These are phyloP conservation scores for roundworm (Caenorhabditis elegans) DNA, from an alignment of 1,140 invertebrate species.

Conservation along the genomic window WBcel235 BX284602.5:13282501-13283000, in stretches of 20 bases:
- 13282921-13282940: neutral
- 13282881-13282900: neutral
- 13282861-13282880: neutral
- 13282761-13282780: neutral
- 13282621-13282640: slow-evolving; percentile 31
- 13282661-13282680: slow-evolving; percentile 43
- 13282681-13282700: slow-evolving; percentile 29
- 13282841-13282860: neutral
- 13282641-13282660: slow-evolving; percentile 40
- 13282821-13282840: neutral
- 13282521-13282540: too few relatives aligned
- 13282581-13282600: slow-evolving; percentile 40
- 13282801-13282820: neutral
- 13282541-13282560: neutral
- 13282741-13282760: neutral
- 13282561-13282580: slow-evolving; percentile 13
- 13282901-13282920: neutral
- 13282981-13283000: neutral
- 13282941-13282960: neutral
- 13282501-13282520: too few relatives aligned
- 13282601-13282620: slow-evolving; percentile 40
- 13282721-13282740: neutral
- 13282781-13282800: neutral
- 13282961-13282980: neutral
- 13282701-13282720: slow-evolving; percentile 12